Percentiles rank a stretch among this genome's conserved stretches.
phyloP scores from a whole-genome alignment of 2,888 invertebrate species.

The Zygogramma bicolorata region DNA sequence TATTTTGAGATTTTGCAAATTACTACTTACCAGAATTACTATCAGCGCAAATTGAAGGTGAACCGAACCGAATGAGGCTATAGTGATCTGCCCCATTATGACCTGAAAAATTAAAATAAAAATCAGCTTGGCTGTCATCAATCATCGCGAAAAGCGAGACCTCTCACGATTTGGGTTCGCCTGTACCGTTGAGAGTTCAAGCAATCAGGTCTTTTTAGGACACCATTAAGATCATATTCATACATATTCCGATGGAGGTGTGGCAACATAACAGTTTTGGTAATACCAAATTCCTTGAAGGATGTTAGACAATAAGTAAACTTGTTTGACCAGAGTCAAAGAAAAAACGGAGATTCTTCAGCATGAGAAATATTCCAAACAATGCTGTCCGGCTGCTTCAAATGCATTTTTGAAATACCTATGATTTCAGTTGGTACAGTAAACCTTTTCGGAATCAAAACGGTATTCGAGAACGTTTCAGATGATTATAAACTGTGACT shows the following conservation, averaged over 20 bases:
- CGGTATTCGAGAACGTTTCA: too few relatives aligned
- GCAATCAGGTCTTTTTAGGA: not conserved
- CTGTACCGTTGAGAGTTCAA: not conserved
- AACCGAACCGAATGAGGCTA: not conserved
- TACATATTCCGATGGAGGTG: not conserved
- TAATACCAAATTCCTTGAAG: not conserved
- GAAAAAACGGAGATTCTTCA: too few relatives aligned
- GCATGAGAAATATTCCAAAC: too few relatives aligned
- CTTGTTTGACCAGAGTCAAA: too few relatives aligned
- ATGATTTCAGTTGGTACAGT: too few relatives aligned
- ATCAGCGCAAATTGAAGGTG: not conserved
- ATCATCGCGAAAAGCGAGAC: not conserved
- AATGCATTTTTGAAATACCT: too few relatives aligned
- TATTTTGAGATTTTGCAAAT: too few relatives aligned
- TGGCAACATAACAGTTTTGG: not conserved
- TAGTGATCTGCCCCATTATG: not conserved
- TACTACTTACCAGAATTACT: conserved; percentile 7
- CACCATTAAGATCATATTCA: not conserved
- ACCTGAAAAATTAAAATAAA: not conserved
- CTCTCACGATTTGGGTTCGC: not conserved
- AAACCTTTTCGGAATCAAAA: too few relatives aligned
- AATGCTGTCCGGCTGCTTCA: too few relatives aligned
- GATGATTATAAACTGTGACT: too few relatives aligned
- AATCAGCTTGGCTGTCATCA: not conserved
- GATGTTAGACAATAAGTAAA: too few relatives aligned